Evolutionary conservation across 2,888 invertebrate genomes (phyloP).

Genomic region (Tholera decimalis): DNA sequence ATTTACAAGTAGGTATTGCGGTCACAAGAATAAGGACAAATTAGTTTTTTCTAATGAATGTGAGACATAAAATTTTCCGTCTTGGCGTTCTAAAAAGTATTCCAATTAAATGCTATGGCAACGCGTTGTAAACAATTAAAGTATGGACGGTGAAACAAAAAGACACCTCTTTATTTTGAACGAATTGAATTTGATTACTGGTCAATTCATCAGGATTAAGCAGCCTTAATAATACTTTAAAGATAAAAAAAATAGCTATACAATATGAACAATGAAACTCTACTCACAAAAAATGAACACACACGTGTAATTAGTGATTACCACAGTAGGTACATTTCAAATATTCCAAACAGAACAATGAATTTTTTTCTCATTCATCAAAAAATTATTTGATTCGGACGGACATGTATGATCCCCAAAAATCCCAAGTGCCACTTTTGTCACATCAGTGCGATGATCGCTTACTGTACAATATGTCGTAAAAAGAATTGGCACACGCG

Average conservation of each 20-base stretch:
- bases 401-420: constrained; percentile 26
- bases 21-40: constrained; percentile 28
- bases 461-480: constrained; percentile 26
- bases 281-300: background rate
- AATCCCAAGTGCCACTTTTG: background rate
- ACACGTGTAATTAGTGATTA: constrained; percentile 10
- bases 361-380: background rate
- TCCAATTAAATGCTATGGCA: background rate
- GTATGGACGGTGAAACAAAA: background rate
- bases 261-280: background rate
- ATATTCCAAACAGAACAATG: constrained; percentile 9
- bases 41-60: constrained; percentile 14
- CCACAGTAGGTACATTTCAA: constrained; percentile 18
- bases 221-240: constrained; percentile 35
- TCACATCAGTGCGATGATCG: constrained; percentile 23
- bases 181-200: constrained; percentile 1
- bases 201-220: constrained; percentile 18
- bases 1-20: constrained; percentile 27
- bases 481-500: constrained; percentile 49
- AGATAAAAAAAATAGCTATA: constrained; percentile 18
- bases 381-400: background rate
- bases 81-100: background rate
- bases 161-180: background rate
- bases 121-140: background rate
- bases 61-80: constrained; percentile 14